phyloP scores from a whole-genome alignment of 2,888 invertebrate species.

The Epinotia nisella region DNA sequence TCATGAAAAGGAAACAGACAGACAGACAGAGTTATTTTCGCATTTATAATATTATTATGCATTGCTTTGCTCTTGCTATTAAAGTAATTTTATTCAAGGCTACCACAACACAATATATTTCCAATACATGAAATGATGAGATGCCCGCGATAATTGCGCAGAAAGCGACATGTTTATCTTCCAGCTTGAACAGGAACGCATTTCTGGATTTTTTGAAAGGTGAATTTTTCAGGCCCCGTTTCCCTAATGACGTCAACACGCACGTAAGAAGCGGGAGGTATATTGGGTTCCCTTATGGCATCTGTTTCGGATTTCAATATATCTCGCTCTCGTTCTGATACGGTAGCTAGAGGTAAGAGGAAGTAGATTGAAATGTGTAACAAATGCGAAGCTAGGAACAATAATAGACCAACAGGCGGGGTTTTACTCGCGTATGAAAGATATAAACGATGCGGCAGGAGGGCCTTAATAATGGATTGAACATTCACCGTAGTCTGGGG shows the following conservation, averaged over 20 bases:
- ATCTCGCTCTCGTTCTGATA: neutral
- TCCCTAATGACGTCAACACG: slow-evolving; percentile 37
- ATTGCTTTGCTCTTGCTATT: too few species aligned
- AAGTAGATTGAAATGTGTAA: neutral
- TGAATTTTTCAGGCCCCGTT: slow-evolving; percentile 34
- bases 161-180: too few species aligned
- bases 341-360: neutral
- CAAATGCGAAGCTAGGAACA: neutral
- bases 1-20: too few species aligned
- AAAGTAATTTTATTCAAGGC: too few species aligned
- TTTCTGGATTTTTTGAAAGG: neutral
- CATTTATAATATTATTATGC: too few species aligned
- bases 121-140: neutral
- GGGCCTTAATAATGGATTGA: slow-evolving; percentile 42
- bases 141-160: neutral
- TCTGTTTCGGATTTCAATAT: neutral
- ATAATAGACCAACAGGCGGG: neutral
- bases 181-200: neutral
- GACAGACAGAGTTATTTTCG: too few species aligned
- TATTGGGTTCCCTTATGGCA: neutral
- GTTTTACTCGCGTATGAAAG: slow-evolving; percentile 37
- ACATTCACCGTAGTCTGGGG: slow-evolving; percentile 17
- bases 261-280: neutral
- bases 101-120: neutral
- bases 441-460: slow-evolving; percentile 37